Evolutionary conservation across 2,888 invertebrate genomes (phyloP).

Genomic region (Sepiola atlantica): DNA sequence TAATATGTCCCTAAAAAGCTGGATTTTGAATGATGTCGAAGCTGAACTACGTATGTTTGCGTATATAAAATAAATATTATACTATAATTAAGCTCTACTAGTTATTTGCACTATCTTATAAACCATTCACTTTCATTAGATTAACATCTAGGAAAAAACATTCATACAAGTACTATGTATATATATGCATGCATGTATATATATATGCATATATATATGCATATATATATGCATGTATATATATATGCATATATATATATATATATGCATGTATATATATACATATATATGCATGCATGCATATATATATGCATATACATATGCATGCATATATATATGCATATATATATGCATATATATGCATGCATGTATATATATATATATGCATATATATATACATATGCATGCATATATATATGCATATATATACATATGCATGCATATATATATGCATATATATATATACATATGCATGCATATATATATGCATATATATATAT

Average conservation of each 20-base stretch:
- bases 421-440: background rate
- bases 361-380: background rate
- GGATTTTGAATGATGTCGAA: too few species aligned
- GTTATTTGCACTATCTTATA: too few species aligned
- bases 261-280: background rate
- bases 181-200: background rate
- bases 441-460: too few species aligned
- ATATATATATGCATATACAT: too few species aligned
- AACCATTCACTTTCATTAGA: too few species aligned
- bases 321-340: background rate
- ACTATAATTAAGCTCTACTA: too few species aligned
- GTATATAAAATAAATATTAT: too few species aligned
- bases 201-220: background rate
- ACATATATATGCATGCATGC: background rate
- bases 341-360: background rate
- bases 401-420: background rate
- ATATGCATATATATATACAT: constrained; percentile 42
- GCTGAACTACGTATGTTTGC: too few species aligned
- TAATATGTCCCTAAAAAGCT: background rate
- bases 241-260: too few species aligned
- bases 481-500: background rate
- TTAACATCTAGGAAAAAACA: too few species aligned
- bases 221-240: too few species aligned
- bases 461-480: background rate
- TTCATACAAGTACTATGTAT: too few species aligned